A percentile compares a stretch with the other conserved stretches of the same genome.
These are phyloP conservation scores for Bujurquina vittata DNA, from an alignment of 2,113 vertebrate species.

Conservation along the genomic window DNA sequence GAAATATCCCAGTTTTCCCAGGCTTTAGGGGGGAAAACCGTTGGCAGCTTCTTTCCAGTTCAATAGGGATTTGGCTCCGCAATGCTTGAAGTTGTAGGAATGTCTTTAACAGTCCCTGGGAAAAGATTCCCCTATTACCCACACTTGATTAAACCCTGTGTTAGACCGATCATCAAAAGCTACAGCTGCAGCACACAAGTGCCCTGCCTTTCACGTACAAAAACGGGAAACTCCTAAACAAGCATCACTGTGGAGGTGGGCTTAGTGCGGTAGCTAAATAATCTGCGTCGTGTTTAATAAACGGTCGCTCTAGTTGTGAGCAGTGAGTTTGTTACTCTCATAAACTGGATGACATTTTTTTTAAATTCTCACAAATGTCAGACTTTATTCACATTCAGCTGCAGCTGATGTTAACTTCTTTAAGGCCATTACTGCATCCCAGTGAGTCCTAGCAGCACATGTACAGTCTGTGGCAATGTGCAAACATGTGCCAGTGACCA, in stretches of 20 bases:
- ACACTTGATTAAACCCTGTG: slow-evolving; percentile 45
- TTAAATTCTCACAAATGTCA: background rate
- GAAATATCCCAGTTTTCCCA: slow-evolving; percentile 72
- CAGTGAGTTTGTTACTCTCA: no score
- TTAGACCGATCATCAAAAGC: background rate
- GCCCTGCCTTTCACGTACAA: background rate
- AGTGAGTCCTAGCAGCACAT: background rate
- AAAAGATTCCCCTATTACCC: slow-evolving; percentile 36
- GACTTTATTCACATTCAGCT: background rate
- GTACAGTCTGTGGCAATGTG: background rate
- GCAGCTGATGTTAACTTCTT: background rate
- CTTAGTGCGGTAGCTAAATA: background rate
- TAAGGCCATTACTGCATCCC: rapidly evolving
- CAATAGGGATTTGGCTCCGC: slow-evolving; percentile 50
- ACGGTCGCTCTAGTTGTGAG: background rate
- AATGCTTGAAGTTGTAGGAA: slow-evolving; percentile 27
- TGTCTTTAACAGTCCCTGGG: slow-evolving; percentile 52
- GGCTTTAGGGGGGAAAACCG: slow-evolving; percentile 61
- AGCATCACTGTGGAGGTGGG: background rate
- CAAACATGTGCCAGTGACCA: background rate
- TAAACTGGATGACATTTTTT: background rate
- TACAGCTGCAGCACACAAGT: slow-evolving; percentile 27
- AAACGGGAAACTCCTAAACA: background rate
- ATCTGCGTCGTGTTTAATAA: background rate
- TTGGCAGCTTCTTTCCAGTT: slow-evolving; percentile 57